Evolutionary conservation across 1,140 invertebrate genomes (phyloP), one percentile per base, ranked within the genome.

Genomic region (Lepidostoma basale): DNA sequence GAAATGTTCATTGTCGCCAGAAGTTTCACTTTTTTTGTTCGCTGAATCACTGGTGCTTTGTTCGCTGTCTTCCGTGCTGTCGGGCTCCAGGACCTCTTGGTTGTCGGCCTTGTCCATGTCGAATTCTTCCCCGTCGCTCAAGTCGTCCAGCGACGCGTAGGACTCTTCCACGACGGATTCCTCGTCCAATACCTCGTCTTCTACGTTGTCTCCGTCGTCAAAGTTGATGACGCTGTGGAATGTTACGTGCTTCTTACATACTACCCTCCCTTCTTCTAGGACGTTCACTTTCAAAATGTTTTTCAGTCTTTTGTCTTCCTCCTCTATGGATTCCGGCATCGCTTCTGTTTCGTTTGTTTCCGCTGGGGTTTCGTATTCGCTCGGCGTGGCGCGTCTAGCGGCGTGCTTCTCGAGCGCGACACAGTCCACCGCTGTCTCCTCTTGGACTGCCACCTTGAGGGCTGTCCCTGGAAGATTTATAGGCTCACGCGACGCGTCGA

Each of bases 141-240:
- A 54, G n/a, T 69, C 67, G 3, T 73, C 71, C 10, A 67, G 33
- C 0, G 67, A 73, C 3, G 71, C 47, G 26, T 58, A 69, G 3
- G 67, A 73, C 12, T 60, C 56, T n/a, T 62, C 54, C 25, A 67
- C 30, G 1, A 58, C 47, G 3, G 66, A 68, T 10, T 72, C 67
- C 9, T 72, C 70, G 8, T 66, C 67, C 10, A 30, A 22, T 2
- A 59, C 14, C 26, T 68, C 67, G 14, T 69, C 71, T 22, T 73
- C 59, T 9, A 69, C 23, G 33, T 63, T 67, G 26, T 67, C 71
- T 33, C 71, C 71, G 33, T 73, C 71, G 44, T 73, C 71, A 22
- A 73, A 73, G 26, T 67, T 64, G 30, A 73, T 73, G 12, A 73
- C 47, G 33, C 44, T 73, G 18, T 73, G 63, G 59, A 73, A 73